Base-by-base conservation (phyloP, 2,113 vertebrate species). In the Scortum barcoo region DNA sequence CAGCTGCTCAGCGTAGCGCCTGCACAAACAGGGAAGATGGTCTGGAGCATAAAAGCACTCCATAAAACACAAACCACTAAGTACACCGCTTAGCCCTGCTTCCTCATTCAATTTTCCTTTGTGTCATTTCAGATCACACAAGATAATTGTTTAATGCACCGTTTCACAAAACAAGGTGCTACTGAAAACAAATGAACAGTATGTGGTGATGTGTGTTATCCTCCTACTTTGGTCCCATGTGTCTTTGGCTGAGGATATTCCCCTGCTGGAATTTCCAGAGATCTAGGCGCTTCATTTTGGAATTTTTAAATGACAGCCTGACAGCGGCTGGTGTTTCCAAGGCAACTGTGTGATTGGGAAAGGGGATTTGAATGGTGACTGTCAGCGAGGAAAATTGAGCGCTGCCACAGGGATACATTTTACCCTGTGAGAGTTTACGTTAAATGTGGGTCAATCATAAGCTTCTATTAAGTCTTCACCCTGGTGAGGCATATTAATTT, bases 401-500 rank as follows among this genome's bases (percentile, higher is more conserved):
- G 40, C 87, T 86, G 84, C 90, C 86, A 88, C 89, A 63, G 85
- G 90, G 88, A 89, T 80, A 88, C 57, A 20, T 87, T 91, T 86
- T 86, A 81, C 85, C 87, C 89, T 61, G 85, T 46, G 93, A 93
- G 88, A 92, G 88, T 93, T 91, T 83, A 78, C 46, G 56, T 91
- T 93, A 93, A 92, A 94, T 94, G 91, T 94, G 87, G 93, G 93
- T 92, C 92, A 93, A 83, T 93, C 90, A 90, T 89, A 91, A 91
- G 88, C 89, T 82, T 82, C 91, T 91, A 93, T 92, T 92, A 93
- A 93, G 89, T 88, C 89, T 84, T 91, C 90, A 86, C 89, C 86
- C 88, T 58, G 78, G 83, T 88, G 91, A 90, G 85, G 89, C 84
- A 66, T 84, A 84, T 86, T 90, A 67, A 93, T 94, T 93, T 90